Evolutionary conservation across 2,113 vertebrate species (phyloP).

Genomic region (Cynopterus brachyotis): DNA sequence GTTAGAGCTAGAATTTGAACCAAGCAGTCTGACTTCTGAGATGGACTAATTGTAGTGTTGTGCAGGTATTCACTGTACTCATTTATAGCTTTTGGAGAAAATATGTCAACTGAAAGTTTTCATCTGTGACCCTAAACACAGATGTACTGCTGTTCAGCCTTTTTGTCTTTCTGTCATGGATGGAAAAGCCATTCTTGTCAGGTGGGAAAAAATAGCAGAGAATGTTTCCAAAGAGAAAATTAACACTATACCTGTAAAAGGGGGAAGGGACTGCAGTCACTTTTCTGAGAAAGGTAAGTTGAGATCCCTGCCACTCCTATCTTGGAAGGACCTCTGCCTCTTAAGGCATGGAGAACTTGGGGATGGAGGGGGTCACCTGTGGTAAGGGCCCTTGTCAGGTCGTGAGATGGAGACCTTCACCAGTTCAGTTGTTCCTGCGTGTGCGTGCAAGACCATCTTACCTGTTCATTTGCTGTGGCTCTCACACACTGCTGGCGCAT

Average conservation of each 20-base stretch:
- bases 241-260: neutral
- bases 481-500: neutral
- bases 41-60: neutral
- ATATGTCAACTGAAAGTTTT: neutral
- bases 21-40: neutral
- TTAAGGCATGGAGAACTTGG: neutral
- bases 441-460: neutral
- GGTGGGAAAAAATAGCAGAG: neutral
- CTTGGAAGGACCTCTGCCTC: neutral
- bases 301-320: neutral
- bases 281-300: neutral
- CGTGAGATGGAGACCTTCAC: neutral
- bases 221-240: neutral
- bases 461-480: neutral
- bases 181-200: neutral
- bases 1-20: neutral
- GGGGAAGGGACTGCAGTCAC: neutral
- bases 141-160: neutral
- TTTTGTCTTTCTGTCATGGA: neutral
- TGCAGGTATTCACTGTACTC: neutral
- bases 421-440: neutral
- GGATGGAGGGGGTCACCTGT: neutral
- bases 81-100: neutral
- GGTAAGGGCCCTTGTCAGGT: neutral
- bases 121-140: neutral